Base-by-base conservation (phyloP, 2,113 vertebrate genomes). In the Triplophysa dalaica region DNA sequence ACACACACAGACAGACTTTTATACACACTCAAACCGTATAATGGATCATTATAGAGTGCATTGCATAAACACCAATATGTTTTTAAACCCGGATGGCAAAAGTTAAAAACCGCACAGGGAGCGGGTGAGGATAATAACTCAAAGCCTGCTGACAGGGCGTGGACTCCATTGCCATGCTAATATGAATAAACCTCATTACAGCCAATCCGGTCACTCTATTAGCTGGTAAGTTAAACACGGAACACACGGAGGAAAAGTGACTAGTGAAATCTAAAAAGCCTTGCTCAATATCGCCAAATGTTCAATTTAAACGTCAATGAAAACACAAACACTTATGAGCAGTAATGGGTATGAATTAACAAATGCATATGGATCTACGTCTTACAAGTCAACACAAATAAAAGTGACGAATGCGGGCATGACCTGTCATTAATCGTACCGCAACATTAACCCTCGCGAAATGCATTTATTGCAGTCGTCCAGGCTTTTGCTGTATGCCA, bases 21-120 rank as follows among this genome's bases (percentile, higher is more conserved):
- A 75, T n/a, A 26, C 14, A 63, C 52, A 61, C 54, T 19, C 68
- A n/a, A 83, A 67, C 92, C 90, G 93, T 94, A 95, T 98, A 95
- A 98, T 98, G 94, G 94, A 97, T 98, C 96, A 97, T 98, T 98
- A 98, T 93, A 92, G 94, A 93, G 91, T 92, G 93, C 92, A 91
- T 94, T 95, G 95, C 93, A 94, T 95, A 95, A 98, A 95, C 94
- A 96, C 93, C 95, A 96, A 97, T 95, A 96, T 95, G 95, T 95
- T 97, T 97, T 96, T 96, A 96, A 98, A 98, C 94, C 94, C 95
- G 96, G 93, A 93, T 89, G 88, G 91, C 88, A 89, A 91, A 91
- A 92, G 92, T 90, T 90, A 92, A 94, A 91, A 95, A 90, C 89
- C 83, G 65, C 83, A 87, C 85, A 54, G 81, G 74, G 80, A 91